Base-by-base conservation (phyloP, 2,888 invertebrate genomes). In the Pseudanteris insignis region DNA sequence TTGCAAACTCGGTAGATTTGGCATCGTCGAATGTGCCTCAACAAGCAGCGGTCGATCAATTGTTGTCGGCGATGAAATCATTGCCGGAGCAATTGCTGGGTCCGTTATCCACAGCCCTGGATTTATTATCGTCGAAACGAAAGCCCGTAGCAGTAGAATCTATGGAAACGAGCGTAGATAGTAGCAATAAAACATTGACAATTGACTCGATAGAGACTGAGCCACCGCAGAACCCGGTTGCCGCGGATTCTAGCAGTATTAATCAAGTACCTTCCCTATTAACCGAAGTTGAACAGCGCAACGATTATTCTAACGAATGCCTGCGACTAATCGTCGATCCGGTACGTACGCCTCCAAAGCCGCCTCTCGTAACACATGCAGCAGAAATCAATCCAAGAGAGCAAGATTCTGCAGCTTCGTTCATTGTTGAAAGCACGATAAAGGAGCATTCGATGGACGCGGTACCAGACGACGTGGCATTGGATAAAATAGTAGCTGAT, bases 1-100 rank as follows among this genome's bases (percentile, higher is more conserved):
- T 3, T 21, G 32, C 10, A 28, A 11, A 30, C 10, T 37, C 58
- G 9, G 29, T 50, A 32, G 12, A 6, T 34, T 41, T 37, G 13
- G 36, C 57, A 3, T 34, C 47, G 25, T 33, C 48, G 4, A 44
- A 37, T 24, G 41, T 33, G 12, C 57, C 54, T 15, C 54, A 64
- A 40, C 55, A 46, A 40, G 69, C 64, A 10, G 57, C 72, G 4
- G 64, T 78, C 21, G 71, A 77, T 8, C 71, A 75, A 47, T 60
- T 79, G 21, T 58, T 79, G 50, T 68, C 71, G 2, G 74, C 73
- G 0, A 70, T 77, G 62, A 77, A 69, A 63, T 73, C 72, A 38
- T 53, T 79, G 33, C 78, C 79, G 1, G 75, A 76, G 46, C 72
- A 77, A 62, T 59, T 78, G 24, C 54, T 76, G 10, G 73, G 69